Evolutionary conservation across 2,797 vertebrate genomes (phyloP).

Genomic region (Gambusia yucatana): DNA sequence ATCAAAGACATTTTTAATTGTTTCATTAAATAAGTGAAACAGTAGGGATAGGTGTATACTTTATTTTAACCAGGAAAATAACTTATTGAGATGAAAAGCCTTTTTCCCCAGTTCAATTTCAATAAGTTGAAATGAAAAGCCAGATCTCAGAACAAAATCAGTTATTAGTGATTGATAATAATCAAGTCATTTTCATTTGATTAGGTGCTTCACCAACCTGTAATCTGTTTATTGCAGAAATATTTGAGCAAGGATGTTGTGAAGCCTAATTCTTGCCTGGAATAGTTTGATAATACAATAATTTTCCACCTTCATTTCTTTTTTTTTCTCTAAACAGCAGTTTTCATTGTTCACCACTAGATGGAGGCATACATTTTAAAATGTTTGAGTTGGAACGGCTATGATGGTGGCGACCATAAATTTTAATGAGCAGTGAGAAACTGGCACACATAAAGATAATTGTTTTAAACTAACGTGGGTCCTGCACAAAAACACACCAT

Average conservation of each 20-base stretch:
- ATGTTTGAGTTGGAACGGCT: neutral
- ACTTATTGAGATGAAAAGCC: no score
- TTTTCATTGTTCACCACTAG: slow-evolving; percentile 41
- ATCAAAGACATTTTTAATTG: neutral
- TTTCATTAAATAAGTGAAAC: neutral
- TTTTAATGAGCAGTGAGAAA: neutral
- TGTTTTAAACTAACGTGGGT: slow-evolving; percentile 33
- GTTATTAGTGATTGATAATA: neutral
- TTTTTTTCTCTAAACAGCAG: slow-evolving; percentile 11
- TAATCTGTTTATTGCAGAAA: neutral
- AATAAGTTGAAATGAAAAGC: no score
- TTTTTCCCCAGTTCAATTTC: no score
- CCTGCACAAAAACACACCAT: slow-evolving; percentile 2
- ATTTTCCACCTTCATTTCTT: neutral
- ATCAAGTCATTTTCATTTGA: neutral
- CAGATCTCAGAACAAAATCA: neutral
- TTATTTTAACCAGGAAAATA: no score
- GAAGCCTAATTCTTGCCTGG: neutral
- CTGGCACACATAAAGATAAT: slow-evolving; percentile 2
- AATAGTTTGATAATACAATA: neutral
- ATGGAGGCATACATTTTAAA: slow-evolving; percentile 35
- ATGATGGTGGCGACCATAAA: neutral
- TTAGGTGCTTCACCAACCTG: neutral
- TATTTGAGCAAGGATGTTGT: neutral
- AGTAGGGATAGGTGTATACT: neutral